Evolutionary conservation across 2,888 invertebrate genomes (phyloP).

Genomic region (Poecilus cupreus): DNA sequence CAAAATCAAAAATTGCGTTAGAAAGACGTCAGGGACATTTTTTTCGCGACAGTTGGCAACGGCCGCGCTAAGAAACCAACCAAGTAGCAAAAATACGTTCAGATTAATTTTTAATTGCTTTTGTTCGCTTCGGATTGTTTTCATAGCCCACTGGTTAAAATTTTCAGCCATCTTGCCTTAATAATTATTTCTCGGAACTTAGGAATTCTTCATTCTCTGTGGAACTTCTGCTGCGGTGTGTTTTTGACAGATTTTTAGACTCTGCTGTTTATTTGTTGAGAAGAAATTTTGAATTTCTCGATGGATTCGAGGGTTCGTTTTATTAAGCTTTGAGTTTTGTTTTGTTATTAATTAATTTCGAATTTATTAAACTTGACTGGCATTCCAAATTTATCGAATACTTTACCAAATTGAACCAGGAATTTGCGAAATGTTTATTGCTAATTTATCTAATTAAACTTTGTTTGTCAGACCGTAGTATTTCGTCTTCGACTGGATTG

Average conservation of each 20-base stretch:
- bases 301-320: not conserved
- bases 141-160: not conserved
- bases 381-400: constrained; percentile 8
- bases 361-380: constrained; percentile 10
- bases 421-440: no score
- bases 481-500: no score
- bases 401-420: not conserved
- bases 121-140: not conserved
- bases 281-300: no score
- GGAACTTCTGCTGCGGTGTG: not conserved
- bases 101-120: constrained; percentile 21
- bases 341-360: constrained; percentile 20
- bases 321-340: not conserved
- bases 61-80: not conserved
- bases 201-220: not conserved
- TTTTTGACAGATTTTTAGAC: not conserved
- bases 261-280: not conserved
- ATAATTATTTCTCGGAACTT: not conserved
- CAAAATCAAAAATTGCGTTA: no score
- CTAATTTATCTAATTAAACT: no score
- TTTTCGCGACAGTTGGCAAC: no score
- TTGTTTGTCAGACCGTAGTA: no score
- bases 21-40: no score
- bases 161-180: not conserved
- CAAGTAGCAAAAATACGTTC: constrained; percentile 8